These are phyloP conservation scores for Prochilodus magdalenae DNA, from an alignment of 2,113 vertebrate species.

Conservation along the genomic window DNA sequence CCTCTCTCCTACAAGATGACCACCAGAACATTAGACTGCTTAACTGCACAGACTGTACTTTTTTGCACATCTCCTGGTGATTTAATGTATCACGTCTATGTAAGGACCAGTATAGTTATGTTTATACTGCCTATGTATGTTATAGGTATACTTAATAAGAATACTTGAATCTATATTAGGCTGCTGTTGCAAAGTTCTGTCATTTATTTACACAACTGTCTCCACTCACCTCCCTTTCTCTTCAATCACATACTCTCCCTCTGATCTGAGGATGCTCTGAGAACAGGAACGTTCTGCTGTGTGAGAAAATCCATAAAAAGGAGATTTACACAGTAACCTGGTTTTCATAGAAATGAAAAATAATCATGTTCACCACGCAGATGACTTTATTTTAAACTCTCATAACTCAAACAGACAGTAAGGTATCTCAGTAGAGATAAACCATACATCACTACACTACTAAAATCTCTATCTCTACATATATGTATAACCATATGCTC, in stretches of 20 bases:
- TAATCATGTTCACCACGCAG: not conserved
- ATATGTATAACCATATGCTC: not conserved
- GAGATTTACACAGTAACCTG: constrained; percentile 1
- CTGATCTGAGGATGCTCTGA: not conserved
- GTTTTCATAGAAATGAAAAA: constrained; percentile 14
- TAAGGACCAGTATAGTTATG: no score
- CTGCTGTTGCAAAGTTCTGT: no score
- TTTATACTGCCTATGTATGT: no score
- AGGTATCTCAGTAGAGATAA: not conserved
- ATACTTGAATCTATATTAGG: no score
- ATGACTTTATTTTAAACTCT: not conserved
- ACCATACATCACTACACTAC: not conserved
- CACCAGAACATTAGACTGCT: no score
- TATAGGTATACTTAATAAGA: no score
- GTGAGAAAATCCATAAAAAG: not conserved
- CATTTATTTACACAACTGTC: not conserved
- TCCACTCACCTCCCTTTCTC: not conserved
- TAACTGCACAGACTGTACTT: no score
- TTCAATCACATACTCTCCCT: not conserved
- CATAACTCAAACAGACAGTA: constrained; percentile 28
- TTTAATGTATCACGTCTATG: no score
- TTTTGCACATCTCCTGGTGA: no score
- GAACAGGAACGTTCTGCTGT: not conserved
- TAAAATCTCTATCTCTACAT: not conserved
- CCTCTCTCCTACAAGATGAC: no score